These are phyloP conservation scores for Nymphicus hollandicus DNA, from an alignment of 2,113 vertebrate genomes.

Conservation along the genomic window DNA sequence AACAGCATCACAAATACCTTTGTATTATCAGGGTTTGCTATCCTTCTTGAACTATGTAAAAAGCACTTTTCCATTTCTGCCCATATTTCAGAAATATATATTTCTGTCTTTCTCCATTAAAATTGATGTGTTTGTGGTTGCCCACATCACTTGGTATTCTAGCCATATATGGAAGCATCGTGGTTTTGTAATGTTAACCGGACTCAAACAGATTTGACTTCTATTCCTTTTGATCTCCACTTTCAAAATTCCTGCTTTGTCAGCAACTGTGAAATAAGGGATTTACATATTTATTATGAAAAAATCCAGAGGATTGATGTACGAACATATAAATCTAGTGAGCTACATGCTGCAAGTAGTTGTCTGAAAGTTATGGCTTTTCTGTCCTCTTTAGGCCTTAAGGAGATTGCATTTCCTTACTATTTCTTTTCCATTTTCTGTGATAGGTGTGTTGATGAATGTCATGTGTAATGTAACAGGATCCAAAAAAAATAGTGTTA, in stretches of 20 bases:
- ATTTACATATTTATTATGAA: not conserved
- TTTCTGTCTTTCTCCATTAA: not conserved
- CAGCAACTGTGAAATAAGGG: not conserved
- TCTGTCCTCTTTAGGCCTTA: not conserved
- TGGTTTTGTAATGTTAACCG: not conserved
- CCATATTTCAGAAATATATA: not conserved
- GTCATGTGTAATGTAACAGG: not conserved
- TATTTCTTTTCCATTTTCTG: not conserved
- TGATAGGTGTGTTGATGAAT: not conserved
- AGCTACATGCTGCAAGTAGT: not conserved
- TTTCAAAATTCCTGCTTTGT: not conserved
- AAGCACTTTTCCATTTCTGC: not conserved
- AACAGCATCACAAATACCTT: not conserved
- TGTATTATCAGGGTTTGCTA: not conserved
- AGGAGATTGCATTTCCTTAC: not conserved
- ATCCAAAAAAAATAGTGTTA: not conserved
- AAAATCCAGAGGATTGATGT: not conserved
- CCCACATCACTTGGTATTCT: not conserved
- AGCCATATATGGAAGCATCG: not conserved
- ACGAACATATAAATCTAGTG: not conserved
- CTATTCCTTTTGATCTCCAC: not conserved
- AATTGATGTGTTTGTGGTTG: not conserved
- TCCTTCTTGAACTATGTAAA: not conserved
- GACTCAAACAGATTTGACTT: not conserved
- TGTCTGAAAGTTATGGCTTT: not conserved